Conservation (phyloP, 2,113 vertebrate genomes). For the Pipra filicauda region DNA sequence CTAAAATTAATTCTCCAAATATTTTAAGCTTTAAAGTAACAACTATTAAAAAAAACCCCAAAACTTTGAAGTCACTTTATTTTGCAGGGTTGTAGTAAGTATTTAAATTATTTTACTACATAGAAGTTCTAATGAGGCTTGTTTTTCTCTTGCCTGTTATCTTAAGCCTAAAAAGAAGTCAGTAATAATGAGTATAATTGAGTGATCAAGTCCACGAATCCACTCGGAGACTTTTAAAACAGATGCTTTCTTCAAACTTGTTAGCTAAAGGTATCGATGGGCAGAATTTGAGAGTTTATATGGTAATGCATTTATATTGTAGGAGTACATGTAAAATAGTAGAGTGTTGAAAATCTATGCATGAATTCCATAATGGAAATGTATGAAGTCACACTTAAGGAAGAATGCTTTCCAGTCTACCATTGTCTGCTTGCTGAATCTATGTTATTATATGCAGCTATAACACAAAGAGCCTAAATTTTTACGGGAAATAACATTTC, state of each 20-base stretch:
- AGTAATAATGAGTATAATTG: not conserved
- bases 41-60: not conserved
- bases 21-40: not conserved
- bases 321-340: not conserved
- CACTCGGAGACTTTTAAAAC: not conserved
- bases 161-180: not conserved
- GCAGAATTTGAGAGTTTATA: not conserved
- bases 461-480: not conserved
- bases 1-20: not conserved
- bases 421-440: not conserved
- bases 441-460: not conserved
- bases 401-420: not conserved
- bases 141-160: not conserved
- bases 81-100: not conserved
- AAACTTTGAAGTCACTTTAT: not conserved
- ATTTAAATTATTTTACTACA: not conserved
- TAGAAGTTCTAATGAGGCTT: not conserved
- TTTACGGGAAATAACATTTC: not conserved
- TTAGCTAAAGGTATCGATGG: not conserved
- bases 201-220: fast-evolving
- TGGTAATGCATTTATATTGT: not conserved
- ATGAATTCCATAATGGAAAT: not conserved
- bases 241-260: not conserved
- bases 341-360: not conserved
- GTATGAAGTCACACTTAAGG: not conserved